phyloP scores from a whole-genome alignment of 2,888 invertebrate genomes.

The Rapana venosa region DNA sequence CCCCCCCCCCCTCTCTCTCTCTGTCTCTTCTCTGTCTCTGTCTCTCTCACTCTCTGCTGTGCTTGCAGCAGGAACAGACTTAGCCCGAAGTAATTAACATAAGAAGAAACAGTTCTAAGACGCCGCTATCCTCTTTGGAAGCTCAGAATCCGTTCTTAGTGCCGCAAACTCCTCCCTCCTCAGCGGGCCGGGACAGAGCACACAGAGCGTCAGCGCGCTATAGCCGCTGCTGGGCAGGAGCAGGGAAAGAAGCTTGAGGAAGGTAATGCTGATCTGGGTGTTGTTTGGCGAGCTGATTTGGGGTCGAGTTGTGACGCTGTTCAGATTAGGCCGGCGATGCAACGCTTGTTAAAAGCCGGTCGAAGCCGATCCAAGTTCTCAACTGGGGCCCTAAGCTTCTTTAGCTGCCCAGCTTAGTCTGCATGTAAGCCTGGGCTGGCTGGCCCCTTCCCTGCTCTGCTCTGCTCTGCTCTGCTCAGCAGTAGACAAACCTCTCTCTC shows the following conservation, averaged over 20 bases:
- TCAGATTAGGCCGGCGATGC: conserved; percentile 28
- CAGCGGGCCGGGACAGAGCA: background rate
- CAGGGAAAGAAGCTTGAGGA: conserved; percentile 20
- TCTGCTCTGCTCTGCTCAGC: background rate
- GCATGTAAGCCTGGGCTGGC: conserved; percentile 23
- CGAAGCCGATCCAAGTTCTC: conserved; percentile 40
- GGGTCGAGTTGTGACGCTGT: too few species aligned
- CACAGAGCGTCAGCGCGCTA: background rate
- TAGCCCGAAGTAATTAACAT: conserved; percentile 31
- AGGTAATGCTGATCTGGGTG: conserved; percentile 11
- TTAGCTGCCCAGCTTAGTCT: conserved; percentile 34
- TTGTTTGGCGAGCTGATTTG: conserved; percentile 24
- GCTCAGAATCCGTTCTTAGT: conserved; percentile 35
- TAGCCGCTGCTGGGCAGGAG: background rate
- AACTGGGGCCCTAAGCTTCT: conserved; percentile 37
- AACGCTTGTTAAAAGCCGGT: conserved; percentile 35
- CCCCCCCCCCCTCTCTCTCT: background rate
- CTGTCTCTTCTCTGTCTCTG: too few species aligned
- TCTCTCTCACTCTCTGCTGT: too few species aligned
- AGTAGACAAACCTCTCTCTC: conserved; percentile 32
- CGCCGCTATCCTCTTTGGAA: conserved; percentile 40
- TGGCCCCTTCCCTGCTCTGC: background rate
- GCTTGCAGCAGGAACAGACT: background rate
- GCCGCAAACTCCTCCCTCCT: background rate
- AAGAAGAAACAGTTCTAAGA: conserved; percentile 43